Conservation (phyloP, 2,888 invertebrate genomes). For the Pyralis farinalis region DNA sequence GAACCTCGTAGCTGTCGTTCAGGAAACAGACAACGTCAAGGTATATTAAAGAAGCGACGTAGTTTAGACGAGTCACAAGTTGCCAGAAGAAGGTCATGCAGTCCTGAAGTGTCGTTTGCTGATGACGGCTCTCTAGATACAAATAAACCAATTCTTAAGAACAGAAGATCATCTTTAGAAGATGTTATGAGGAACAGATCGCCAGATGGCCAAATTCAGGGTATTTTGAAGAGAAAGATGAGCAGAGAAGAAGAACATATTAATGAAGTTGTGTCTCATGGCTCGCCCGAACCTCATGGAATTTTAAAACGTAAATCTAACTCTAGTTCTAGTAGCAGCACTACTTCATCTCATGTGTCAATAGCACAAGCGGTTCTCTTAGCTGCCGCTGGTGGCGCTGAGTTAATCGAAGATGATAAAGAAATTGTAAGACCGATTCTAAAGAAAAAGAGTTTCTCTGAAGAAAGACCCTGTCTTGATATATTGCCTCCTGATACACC, state of each 20-base stretch:
- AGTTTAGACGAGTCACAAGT: constrained; percentile 91
- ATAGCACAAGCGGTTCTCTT: constrained; percentile 85
- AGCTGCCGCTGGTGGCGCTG: constrained; percentile 83
- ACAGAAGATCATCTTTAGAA: constrained; percentile 86
- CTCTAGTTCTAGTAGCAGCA: constrained; percentile 84
- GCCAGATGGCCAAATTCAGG: constrained; percentile 84
- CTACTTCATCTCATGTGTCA: constrained; percentile 84
- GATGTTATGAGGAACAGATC: constrained; percentile 84
- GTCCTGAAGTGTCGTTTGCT: constrained; percentile 84
- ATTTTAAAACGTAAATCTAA: constrained; percentile 90
- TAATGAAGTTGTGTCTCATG: constrained; percentile 81
- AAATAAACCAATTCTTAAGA: constrained; percentile 84
- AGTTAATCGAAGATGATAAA: constrained; percentile 78
- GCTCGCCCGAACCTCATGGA: constrained; percentile 87
- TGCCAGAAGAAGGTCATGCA: constrained; percentile 84
- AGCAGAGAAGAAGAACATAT: constrained; percentile 83
- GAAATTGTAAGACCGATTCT: constrained; percentile 87
- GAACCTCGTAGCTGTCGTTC: constrained; percentile 82
- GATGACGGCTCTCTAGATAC: constrained; percentile 80
- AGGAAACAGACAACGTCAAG: constrained; percentile 83
- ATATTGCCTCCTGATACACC: constrained; percentile 72
- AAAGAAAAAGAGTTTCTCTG: constrained; percentile 90
- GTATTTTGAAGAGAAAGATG: constrained; percentile 86
- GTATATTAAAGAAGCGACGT: constrained; percentile 91
- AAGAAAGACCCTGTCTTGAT: constrained; percentile 82